Percentiles rank a stretch among this genome's conserved stretches.
These are phyloP conservation scores for Ataeniobius toweri DNA, from an alignment of 2,797 vertebrate genomes.

Conservation along the genomic window DNA sequence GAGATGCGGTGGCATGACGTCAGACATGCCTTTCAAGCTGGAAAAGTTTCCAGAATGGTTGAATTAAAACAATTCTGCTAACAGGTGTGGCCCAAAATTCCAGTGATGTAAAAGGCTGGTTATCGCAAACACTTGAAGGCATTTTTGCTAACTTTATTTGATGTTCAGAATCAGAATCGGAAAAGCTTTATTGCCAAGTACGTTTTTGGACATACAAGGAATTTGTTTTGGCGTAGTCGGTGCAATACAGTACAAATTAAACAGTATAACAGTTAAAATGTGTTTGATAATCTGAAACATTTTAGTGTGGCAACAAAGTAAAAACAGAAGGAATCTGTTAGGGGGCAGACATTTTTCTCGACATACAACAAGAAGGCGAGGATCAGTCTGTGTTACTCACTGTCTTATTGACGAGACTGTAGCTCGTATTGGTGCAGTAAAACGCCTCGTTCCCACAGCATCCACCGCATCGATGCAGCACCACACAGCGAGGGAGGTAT, in stretches of 20 bases:
- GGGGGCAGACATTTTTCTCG: too few relatives aligned
- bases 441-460: slow-evolving; percentile 78
- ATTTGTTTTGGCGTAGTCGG: too few relatives aligned
- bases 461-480: slow-evolving; percentile 80
- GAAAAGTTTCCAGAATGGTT: neutral
- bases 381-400: slow-evolving; percentile 44
- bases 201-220: too few relatives aligned
- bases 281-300: neutral
- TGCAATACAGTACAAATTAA: too few relatives aligned
- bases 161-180: too few relatives aligned
- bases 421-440: slow-evolving; percentile 78
- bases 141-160: too few relatives aligned
- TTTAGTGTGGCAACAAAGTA: neutral
- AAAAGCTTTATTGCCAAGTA: too few relatives aligned
- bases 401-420: slow-evolving; percentile 76
- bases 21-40: neutral
- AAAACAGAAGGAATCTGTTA: neutral
- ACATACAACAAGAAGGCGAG: neutral
- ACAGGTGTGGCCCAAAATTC: neutral
- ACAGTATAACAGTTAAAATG: too few relatives aligned
- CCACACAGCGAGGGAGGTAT: slow-evolving; percentile 79
- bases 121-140: too few relatives aligned
- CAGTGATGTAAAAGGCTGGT: neutral
- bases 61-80: neutral
- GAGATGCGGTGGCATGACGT: neutral